These are phyloP conservation scores for Hyaena hyaena DNA, from an alignment of 2,113 vertebrate species.

Conservation along the genomic window DNA sequence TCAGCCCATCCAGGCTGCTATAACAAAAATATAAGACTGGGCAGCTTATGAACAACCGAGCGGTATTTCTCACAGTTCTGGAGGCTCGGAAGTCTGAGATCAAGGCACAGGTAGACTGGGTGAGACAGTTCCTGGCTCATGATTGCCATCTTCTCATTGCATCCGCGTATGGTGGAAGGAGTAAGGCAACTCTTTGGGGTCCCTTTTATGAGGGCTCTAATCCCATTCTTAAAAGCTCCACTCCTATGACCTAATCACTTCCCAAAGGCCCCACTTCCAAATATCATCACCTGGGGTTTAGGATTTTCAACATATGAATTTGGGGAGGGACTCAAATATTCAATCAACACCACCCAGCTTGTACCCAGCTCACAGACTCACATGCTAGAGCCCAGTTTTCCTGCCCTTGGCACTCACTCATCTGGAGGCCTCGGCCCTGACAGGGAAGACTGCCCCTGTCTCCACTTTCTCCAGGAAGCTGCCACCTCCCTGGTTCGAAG, in stretches of 20 bases:
- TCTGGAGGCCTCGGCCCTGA: too few species aligned
- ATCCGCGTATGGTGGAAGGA: not conserved
- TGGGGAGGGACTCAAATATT: not conserved
- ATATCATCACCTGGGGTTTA: not conserved
- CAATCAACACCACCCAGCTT: not conserved
- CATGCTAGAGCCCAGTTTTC: accelerated
- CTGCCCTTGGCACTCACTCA: accelerated
- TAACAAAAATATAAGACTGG: not conserved
- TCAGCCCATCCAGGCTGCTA: not conserved
- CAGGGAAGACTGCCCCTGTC: not conserved
- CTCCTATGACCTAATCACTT: not conserved
- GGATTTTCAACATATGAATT: not conserved
- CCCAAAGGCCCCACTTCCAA: not conserved
- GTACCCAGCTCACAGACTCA: not conserved
- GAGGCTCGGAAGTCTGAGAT: not conserved
- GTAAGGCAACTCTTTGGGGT: not conserved
- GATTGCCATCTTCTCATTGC: not conserved
- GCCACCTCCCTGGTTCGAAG: not conserved
- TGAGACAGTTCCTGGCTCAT: too few species aligned
- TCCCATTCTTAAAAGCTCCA: not conserved
- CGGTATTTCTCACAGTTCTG: not conserved
- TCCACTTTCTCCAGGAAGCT: not conserved
- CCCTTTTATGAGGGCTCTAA: not conserved
- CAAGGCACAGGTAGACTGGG: not conserved
- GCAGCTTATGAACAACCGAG: too few species aligned